A percentile compares a stretch with the other conserved stretches of the same genome.
phyloP scores from a whole-genome alignment of 2,888 invertebrate genomes.

The Anthrax anthrax region DNA sequence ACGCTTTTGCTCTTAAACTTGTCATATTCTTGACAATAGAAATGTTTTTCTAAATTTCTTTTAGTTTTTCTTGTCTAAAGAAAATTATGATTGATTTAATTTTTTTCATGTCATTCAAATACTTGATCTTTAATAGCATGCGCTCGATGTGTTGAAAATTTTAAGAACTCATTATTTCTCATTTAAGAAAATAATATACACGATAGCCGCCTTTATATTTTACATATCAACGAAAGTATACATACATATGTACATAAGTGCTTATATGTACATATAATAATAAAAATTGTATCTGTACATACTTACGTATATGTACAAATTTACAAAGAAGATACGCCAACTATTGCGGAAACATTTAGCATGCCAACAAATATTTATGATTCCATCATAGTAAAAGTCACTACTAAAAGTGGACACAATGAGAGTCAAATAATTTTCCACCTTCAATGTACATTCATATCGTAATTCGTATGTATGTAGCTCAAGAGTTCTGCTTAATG shows the following conservation, averaged over 20 bases:
- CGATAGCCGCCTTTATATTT: too few species aligned
- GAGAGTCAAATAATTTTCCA: not conserved
- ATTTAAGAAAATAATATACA: not conserved
- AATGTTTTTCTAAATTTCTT: too few species aligned
- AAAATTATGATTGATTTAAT: slow-evolving; percentile 3
- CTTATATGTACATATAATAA: too few species aligned
- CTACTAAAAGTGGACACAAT: not conserved
- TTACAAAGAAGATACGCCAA: not conserved
- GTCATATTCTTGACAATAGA: too few species aligned
- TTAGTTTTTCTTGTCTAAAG: too few species aligned
- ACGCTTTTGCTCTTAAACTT: too few species aligned
- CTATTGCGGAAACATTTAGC: slow-evolving; percentile 7
- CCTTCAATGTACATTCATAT: not conserved
- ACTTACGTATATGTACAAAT: too few species aligned
- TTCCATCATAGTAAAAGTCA: not conserved
- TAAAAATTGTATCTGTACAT: too few species aligned
- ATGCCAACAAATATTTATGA: slow-evolving; percentile 6
- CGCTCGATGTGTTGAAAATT: slow-evolving; percentile 1
- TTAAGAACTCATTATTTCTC: slow-evolving; percentile 5
- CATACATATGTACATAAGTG: too few species aligned
- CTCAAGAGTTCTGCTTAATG: too few species aligned
- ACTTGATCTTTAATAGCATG: not conserved
- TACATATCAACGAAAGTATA: too few species aligned
- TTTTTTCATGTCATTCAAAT: not conserved
- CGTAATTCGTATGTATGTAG: too few species aligned